Percentiles rank a stretch among this genome's conserved stretches.
These are phyloP conservation scores for Proteles cristata DNA, from an alignment of 2,113 vertebrate species.

Conservation along the genomic window DNA sequence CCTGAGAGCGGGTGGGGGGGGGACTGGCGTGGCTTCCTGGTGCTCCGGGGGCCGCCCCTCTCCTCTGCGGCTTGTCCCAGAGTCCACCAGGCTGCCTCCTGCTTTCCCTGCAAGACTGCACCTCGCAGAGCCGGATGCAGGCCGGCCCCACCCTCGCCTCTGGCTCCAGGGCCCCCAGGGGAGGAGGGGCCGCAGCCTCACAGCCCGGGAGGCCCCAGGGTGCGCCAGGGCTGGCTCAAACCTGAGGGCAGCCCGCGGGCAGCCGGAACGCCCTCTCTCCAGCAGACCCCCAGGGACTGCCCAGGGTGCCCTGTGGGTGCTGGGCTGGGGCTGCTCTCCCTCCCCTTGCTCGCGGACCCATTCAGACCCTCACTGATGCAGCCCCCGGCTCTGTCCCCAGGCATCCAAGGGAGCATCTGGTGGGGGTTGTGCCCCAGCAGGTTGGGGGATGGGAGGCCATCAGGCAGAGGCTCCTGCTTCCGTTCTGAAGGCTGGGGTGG, in stretches of 20 bases:
- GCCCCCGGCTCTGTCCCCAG: background rate
- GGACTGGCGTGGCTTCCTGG: background rate
- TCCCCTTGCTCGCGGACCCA: too few species aligned
- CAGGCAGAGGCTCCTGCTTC: background rate
- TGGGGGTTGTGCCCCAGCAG: background rate
- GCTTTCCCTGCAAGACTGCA: background rate
- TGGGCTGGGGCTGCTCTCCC: too few species aligned
- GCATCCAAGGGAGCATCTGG: background rate
- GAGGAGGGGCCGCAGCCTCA: background rate
- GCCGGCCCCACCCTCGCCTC: background rate
- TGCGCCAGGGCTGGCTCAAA: accelerated
- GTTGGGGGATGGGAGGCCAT: background rate
- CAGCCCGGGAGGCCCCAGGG: background rate
- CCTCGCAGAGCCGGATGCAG: background rate
- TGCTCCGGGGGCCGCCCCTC: background rate
- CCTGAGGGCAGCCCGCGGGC: background rate
- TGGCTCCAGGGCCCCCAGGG: background rate
- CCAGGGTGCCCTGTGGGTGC: background rate
- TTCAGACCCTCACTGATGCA: too few species aligned
- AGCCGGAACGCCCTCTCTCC: background rate
- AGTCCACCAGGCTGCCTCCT: accelerated
- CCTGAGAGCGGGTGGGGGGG: background rate
- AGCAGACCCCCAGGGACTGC: background rate
- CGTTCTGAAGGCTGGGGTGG: background rate
- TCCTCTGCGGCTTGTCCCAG: too few species aligned